A percentile compares a stretch with the other conserved stretches of the same genome.
Evolutionary conservation across 2,113 vertebrate species (phyloP).

Genomic region (Oryzias melastigma): DNA sequence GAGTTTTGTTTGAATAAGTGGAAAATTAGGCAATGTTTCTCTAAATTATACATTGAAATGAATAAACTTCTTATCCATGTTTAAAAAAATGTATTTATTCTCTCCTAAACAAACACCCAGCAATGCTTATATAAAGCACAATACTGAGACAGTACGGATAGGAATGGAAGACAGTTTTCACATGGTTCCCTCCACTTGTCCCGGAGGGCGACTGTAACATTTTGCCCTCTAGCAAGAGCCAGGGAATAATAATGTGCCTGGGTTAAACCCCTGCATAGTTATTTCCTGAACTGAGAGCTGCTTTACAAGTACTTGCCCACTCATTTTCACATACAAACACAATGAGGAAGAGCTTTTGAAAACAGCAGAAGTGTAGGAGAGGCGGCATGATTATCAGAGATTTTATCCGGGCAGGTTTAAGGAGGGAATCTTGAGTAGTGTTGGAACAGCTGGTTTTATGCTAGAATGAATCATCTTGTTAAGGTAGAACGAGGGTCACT

Average conservation of each 20-base stretch:
- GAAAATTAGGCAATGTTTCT: too few species aligned
- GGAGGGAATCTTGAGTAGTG: constrained; percentile 26
- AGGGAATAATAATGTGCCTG: constrained; percentile 48
- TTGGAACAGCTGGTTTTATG: constrained; percentile 32
- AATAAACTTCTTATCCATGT: too few species aligned
- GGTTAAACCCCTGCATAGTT: constrained; percentile 49
- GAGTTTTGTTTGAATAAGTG: too few species aligned
- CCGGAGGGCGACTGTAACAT: constrained; percentile 48
- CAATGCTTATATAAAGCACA: too few species aligned
- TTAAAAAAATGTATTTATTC: too few species aligned
- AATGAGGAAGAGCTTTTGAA: constrained; percentile 28
- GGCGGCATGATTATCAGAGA: constrained; percentile 40
- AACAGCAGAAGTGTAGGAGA: constrained; percentile 52
- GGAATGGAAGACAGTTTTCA: constrained; percentile 5
- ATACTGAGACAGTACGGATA: too few species aligned
- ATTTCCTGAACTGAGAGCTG: constrained; percentile 36
- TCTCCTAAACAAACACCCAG: too few species aligned
- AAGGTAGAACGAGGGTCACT: constrained; percentile 5
- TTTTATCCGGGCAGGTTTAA: constrained; percentile 36
- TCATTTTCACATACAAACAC: constrained; percentile 10
- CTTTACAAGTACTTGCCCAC: constrained; percentile 22
- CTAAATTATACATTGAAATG: too few species aligned
- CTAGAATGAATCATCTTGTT: constrained; percentile 27
- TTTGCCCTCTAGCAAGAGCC: constrained; percentile 20
- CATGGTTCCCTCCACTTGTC: constrained; percentile 24